A percentile compares a stretch with the other conserved stretches of the same genome.
Evolutionary conservation across 2,113 vertebrate genomes (phyloP).

Genomic region (Mesocricetus auratus): DNA sequence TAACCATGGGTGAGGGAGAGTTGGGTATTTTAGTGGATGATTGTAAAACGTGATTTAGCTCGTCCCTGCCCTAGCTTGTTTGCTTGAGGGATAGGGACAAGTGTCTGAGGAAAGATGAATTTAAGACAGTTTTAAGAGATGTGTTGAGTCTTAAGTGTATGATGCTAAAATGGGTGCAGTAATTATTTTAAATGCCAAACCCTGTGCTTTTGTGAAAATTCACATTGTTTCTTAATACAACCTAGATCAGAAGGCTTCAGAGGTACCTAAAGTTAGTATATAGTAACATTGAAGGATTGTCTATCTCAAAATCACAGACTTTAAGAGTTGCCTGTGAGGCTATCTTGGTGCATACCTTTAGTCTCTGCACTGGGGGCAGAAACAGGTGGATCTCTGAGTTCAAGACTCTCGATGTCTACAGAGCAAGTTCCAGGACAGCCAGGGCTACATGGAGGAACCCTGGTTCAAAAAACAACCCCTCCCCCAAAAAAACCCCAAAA

Average conservation of each 20-base stretch:
- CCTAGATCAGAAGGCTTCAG: neutral
- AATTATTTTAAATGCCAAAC: slow-evolving; percentile 57
- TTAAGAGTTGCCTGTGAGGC: neutral
- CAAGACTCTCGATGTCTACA: neutral
- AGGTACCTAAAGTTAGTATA: neutral
- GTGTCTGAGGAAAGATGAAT: slow-evolving; percentile 37
- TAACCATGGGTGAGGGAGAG: slow-evolving; percentile 13
- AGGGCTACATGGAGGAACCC: neutral
- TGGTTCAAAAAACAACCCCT: too few relatives aligned
- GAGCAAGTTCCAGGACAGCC: neutral
- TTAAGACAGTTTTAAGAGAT: slow-evolving; percentile 46
- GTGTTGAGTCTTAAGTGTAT: neutral
- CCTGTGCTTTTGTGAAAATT: neutral
- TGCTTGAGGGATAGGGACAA: neutral
- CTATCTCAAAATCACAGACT: neutral
- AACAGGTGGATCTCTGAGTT: neutral
- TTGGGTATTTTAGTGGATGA: slow-evolving; percentile 7
- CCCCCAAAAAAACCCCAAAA: too few relatives aligned
- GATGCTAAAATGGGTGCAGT: slow-evolving; percentile 33
- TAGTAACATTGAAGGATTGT: neutral
- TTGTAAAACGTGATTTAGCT: slow-evolving; percentile 46
- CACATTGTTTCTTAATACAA: neutral
- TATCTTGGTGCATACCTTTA: neutral
- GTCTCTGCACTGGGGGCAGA: neutral
- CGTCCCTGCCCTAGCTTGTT: neutral